These are phyloP conservation scores for Pheosia gnoma DNA, from an alignment of 2,888 invertebrate species.

Conservation along the genomic window DNA sequence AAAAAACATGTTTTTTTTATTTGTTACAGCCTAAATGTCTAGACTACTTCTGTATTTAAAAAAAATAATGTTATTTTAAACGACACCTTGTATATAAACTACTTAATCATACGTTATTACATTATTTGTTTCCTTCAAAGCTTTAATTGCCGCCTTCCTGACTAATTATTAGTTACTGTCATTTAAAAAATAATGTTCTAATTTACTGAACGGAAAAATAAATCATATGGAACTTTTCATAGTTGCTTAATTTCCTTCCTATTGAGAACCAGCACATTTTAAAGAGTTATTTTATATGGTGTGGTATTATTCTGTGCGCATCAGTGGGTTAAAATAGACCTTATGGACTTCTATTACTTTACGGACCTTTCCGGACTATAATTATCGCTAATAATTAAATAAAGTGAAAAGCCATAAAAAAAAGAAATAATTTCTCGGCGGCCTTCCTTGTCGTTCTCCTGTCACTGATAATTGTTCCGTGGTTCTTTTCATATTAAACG, in stretches of 20 bases:
- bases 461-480: slow-evolving; percentile 23
- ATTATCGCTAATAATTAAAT: too few relatives aligned
- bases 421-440: slow-evolving; percentile 18
- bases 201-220: neutral
- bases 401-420: too few relatives aligned
- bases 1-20: too few relatives aligned
- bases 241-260: neutral
- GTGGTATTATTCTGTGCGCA: too few relatives aligned
- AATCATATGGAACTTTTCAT: neutral
- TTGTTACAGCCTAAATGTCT: too few relatives aligned
- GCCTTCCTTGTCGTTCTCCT: slow-evolving; percentile 32
- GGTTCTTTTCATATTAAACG: slow-evolving; percentile 20
- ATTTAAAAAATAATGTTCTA: neutral
- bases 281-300: too few relatives aligned
- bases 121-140: slow-evolving; percentile 1
- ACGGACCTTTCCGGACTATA: too few relatives aligned
- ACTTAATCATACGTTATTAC: neutral
- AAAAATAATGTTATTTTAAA: neutral
- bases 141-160: neutral
- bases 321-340: too few relatives aligned
- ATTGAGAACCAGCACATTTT: too few relatives aligned
- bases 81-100: neutral
- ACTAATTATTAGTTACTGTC: neutral
- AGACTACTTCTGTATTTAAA: too few relatives aligned
- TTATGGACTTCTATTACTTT: too few relatives aligned